These are phyloP conservation scores for Drepana falcataria DNA, from an alignment of 2,888 invertebrate genomes.

Conservation along the genomic window DNA sequence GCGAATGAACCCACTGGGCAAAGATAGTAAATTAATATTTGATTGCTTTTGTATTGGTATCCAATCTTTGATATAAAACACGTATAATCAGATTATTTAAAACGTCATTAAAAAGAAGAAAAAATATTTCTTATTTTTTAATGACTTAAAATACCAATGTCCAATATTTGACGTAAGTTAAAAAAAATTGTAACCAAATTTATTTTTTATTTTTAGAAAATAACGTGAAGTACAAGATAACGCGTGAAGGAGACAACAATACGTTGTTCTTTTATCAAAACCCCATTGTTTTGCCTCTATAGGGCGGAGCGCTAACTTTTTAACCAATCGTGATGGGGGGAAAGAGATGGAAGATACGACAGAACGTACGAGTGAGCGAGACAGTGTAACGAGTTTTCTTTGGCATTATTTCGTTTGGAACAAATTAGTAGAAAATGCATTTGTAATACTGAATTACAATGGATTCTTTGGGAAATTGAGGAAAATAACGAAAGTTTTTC, in stretches of 20 bases:
- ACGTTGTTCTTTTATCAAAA: conserved; percentile 25
- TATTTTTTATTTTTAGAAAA: no score
- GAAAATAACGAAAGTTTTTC: not conserved
- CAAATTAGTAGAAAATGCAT: not conserved
- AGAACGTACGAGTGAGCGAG: conserved; percentile 26
- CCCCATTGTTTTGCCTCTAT: conserved; percentile 43
- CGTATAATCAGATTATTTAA: no score
- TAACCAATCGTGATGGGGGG: conserved; percentile 40
- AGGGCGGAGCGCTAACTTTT: conserved; percentile 51
- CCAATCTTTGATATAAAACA: no score
- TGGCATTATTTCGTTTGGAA: conserved; percentile 30
- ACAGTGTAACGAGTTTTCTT: conserved; percentile 21
- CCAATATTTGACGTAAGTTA: no score
- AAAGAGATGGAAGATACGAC: conserved; percentile 28
- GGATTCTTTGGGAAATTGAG: not conserved
- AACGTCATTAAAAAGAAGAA: no score
- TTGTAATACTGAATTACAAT: not conserved
- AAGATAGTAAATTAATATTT: no score
- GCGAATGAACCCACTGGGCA: no score
- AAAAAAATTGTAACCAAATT: no score
- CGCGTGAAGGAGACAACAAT: not conserved
- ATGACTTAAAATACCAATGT: no score
- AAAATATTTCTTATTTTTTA: no score
- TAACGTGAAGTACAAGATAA: not conserved
- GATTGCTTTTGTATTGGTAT: no score